Base-by-base conservation (phyloP, 1,140 invertebrate species). In the Cepaea nemoralis region DNA sequence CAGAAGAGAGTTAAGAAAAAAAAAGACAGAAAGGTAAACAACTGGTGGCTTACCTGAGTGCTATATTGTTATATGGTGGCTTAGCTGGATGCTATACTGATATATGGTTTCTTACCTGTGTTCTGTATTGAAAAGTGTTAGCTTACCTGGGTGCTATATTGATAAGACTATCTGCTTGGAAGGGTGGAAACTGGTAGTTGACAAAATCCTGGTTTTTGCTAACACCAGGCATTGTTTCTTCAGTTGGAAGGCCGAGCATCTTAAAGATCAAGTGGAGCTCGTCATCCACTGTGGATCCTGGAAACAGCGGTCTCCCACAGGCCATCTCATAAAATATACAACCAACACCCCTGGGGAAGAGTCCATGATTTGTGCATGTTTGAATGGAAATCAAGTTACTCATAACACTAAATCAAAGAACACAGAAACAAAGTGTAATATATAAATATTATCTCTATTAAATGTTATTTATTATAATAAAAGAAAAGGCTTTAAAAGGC, bases 251-350 rank as follows among this genome's bases (percentile, higher is more conserved):
- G 24, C 89, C 89, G 37, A 90, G 82, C 1, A 86, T 87, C 85
- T 90, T 91, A 81, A 91, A 91, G 74, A 91, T 91, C 45, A 90
- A 86, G 85, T 93, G 91, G 0, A 95, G 91, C 87, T 95, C 93
- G 84, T 95, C 94, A 80, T 94, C 93, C 5, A 94, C 93, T 2
- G 93, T 94, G 42, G 93, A 93, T 67, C 94, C 95, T 31, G 94
- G 94, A 87, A 95, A 95, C 76, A 95, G 88, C 33, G 94, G 94
- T 75, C 93, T 90, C 39, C 94, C 94, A 86, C 92, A 92, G 10
- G 93, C 92, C 95, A 95, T 95, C 89, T 95, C 95, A 88, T 93
- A 95, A 87, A 95, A 94, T 85, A 95, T 95, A 89, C 94, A 95
- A 16, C 95, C 94, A 70, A 95, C 94, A 81, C 94, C 95, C 94